Evolutionary conservation across 2,113 vertebrate species (phyloP).

Genomic region (Deroptyus accipitrinus): DNA sequence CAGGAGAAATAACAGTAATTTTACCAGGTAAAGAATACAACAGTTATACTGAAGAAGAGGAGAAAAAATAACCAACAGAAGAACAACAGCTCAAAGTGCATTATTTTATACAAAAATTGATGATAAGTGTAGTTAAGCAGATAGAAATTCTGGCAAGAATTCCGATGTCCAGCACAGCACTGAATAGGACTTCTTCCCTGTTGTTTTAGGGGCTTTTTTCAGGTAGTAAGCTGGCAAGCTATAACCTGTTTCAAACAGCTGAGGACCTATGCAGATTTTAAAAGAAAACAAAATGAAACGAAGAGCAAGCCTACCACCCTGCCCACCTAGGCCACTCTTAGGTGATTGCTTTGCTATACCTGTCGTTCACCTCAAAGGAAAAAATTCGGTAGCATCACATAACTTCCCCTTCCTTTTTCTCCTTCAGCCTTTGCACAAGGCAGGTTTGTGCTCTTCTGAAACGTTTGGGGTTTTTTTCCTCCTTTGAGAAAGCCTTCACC

Average conservation of each 20-base stretch:
- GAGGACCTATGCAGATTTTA: not conserved
- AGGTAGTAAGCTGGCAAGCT: not conserved
- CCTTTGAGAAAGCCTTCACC: not conserved
- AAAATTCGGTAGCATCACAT: not conserved
- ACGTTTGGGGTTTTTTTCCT: accelerated
- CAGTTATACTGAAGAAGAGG: not conserved
- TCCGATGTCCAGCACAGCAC: not conserved
- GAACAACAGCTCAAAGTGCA: not conserved
- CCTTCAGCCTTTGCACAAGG: not conserved
- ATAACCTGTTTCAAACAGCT: not conserved
- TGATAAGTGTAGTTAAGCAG: not conserved
- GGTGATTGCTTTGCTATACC: not conserved
- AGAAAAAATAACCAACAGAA: not conserved
- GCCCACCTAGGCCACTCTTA: not conserved
- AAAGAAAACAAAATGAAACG: not conserved
- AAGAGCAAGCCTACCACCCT: not conserved
- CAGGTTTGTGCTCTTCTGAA: not conserved
- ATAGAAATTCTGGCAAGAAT: not conserved
- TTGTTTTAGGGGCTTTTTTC: not conserved
- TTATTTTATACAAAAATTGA: not conserved
- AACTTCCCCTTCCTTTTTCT: not conserved
- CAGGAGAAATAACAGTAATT: not conserved
- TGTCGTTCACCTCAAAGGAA: not conserved
- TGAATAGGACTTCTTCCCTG: not conserved
- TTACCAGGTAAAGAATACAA: not conserved